Evolutionary conservation across 2,797 vertebrate genomes (phyloP).

Genomic region (Hylomyscus alleni): DNA sequence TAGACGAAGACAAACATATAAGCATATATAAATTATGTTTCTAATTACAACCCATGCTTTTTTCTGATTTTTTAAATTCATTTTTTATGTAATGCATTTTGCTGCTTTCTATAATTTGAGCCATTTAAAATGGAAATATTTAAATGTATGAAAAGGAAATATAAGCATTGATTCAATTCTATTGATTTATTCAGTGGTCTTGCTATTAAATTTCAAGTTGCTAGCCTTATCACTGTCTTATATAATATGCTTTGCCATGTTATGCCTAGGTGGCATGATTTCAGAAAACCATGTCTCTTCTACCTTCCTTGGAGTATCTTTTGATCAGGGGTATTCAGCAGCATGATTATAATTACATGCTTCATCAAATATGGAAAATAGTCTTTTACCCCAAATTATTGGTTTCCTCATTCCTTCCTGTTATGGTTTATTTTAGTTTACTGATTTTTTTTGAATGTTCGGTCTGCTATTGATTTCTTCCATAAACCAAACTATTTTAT

Average conservation of each 20-base stretch:
- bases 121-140: background rate
- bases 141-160: background rate
- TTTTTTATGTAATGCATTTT: background rate
- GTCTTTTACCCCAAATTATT: background rate
- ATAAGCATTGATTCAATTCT: background rate
- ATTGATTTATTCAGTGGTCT: conserved; percentile 1
- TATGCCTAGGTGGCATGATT: background rate
- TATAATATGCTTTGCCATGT: background rate
- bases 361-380: conserved; percentile 14
- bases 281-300: background rate
- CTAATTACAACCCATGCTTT: background rate
- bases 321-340: conserved; percentile 13
- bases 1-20: too few species aligned
- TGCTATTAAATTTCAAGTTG: conserved; percentile 27
- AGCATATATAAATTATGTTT: background rate
- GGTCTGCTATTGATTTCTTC: background rate
- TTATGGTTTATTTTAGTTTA: background rate
- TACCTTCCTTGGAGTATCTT: background rate
- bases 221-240: background rate
- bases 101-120: background rate
- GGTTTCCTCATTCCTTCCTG: conserved; percentile 5
- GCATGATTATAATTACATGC: conserved; percentile 26
- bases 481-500: background rate
- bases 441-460: background rate
- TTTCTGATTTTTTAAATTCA: background rate